Evolutionary conservation across 1,140 invertebrate species (phyloP).

Genomic region (Pogonognathellus flavescens): DNA sequence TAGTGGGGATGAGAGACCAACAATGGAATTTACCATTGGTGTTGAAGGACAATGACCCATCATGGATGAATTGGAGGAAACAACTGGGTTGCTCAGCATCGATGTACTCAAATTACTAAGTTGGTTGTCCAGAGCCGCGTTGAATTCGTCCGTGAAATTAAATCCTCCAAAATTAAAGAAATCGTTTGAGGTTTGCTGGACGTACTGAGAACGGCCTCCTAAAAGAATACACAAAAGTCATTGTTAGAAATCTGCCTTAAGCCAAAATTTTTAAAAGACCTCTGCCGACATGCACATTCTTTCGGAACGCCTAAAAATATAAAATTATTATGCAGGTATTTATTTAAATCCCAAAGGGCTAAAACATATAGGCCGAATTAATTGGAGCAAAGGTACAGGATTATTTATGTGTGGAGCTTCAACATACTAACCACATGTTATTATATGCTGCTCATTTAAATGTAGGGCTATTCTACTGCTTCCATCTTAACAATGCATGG

Average conservation of each 20-base stretch:
- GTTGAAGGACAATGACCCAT: constrained; percentile 60
- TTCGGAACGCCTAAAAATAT: background rate
- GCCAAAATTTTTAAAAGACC: background rate
- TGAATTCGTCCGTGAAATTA: constrained; percentile 67
- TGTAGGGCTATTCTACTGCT: background rate
- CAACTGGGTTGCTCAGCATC: constrained; percentile 57
- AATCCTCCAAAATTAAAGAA: constrained; percentile 66
- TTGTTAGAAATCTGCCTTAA: background rate
- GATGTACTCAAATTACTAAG: constrained; percentile 61
- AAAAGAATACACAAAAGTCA: constrained; percentile 10
- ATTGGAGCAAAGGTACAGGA: background rate
- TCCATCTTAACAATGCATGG: background rate
- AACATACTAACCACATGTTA: background rate
- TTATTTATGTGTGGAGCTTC: background rate
- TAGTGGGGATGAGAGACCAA: constrained; percentile 69
- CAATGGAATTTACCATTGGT: constrained; percentile 67
- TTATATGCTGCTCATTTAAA: background rate
- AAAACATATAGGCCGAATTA: constrained; percentile 15
- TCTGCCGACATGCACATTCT: background rate
- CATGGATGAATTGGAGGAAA: constrained; percentile 58
- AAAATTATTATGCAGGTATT: background rate
- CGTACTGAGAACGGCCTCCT: constrained; percentile 64
- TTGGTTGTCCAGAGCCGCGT: constrained; percentile 66
- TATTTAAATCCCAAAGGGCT: constrained; percentile 24
- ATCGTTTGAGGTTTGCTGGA: constrained; percentile 65